These are phyloP conservation scores for Trichopria drosophilae DNA, from an alignment of 2,888 invertebrate genomes.

Conservation along the genomic window DNA sequence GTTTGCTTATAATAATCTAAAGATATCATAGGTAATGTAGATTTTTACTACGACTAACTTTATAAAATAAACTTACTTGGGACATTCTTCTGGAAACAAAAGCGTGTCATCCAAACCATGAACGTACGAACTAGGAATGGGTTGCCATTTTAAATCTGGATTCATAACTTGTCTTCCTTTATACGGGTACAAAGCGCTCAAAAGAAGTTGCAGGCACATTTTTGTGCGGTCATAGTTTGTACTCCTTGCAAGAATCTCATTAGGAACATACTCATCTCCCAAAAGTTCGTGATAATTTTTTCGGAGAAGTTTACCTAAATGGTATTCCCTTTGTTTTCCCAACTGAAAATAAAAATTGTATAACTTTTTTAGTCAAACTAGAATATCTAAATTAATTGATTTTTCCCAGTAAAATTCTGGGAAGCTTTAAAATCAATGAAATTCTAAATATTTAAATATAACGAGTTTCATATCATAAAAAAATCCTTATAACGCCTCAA, in stretches of 20 bases:
- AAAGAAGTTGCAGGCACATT: constrained; percentile 70
- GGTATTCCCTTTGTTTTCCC: constrained; percentile 62
- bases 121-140: constrained; percentile 56
- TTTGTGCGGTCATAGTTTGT: constrained; percentile 74
- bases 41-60: neutral
- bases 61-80: constrained; percentile 28
- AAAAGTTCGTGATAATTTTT: constrained; percentile 60
- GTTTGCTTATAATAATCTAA: neutral
- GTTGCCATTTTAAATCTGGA: constrained; percentile 67
- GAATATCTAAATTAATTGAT: too few species aligned
- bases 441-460: too few species aligned
- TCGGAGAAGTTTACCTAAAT: constrained; percentile 61
- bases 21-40: neutral
- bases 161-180: constrained; percentile 63
- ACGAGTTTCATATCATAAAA: too few species aligned
- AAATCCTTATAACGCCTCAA: too few species aligned
- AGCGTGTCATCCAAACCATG: constrained; percentile 32
- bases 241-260: constrained; percentile 59
- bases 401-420: too few species aligned
- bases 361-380: too few species aligned
- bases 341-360: constrained; percentile 50
- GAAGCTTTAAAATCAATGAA: too few species aligned
- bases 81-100: constrained; percentile 37
- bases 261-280: constrained; percentile 58
- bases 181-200: constrained; percentile 72